Conservation (phyloP, 2,113 vertebrate species). For the Erythrocebus patas region DNA sequence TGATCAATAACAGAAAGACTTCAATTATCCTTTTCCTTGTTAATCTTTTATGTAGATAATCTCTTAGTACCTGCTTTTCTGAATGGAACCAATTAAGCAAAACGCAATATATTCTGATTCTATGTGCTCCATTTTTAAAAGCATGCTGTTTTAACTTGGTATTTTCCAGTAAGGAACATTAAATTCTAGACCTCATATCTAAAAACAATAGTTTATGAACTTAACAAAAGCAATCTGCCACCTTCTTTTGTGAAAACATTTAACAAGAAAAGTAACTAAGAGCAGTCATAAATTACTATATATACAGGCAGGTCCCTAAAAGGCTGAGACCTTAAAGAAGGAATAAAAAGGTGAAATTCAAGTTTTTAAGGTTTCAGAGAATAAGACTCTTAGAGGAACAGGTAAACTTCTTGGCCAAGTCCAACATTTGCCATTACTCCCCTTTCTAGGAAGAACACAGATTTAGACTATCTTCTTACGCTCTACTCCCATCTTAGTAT, state of each 20-base stretch:
- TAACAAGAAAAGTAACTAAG: slow-evolving; percentile 25
- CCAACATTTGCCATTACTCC: background rate
- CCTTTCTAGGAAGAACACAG: background rate
- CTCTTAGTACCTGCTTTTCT: slow-evolving; percentile 16
- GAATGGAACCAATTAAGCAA: background rate
- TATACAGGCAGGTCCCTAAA: background rate
- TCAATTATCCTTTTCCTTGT: background rate
- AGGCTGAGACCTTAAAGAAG: background rate
- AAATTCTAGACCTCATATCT: background rate
- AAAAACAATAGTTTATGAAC: background rate
- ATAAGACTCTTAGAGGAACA: background rate
- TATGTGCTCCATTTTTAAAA: background rate
- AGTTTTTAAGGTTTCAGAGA: background rate
- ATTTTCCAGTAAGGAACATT: slow-evolving; percentile 8
- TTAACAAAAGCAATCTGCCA: background rate
- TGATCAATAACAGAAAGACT: background rate
- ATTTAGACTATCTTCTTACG: background rate
- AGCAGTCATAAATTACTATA: background rate
- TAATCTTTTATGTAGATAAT: slow-evolving; percentile 17
- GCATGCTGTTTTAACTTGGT: background rate
- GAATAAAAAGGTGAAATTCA: background rate
- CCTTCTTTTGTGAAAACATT: slow-evolving; percentile 25
- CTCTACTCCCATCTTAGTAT: background rate
- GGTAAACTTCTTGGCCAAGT: background rate
- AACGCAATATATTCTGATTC: background rate